Evolutionary conservation across 2,113 vertebrate species (phyloP).

Genomic region (Bos javanicus): DNA sequence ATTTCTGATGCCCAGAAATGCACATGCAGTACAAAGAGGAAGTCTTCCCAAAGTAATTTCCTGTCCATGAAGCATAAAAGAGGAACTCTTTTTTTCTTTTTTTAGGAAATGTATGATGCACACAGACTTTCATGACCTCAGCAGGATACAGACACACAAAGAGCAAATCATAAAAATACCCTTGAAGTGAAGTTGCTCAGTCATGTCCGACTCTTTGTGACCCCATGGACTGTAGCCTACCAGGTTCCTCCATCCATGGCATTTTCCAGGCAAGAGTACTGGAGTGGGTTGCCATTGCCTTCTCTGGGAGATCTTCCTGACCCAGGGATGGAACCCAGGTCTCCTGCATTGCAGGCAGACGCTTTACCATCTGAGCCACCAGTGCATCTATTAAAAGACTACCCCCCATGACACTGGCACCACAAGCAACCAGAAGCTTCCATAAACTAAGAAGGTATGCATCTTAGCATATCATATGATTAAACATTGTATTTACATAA

Average conservation of each 20-base stretch:
- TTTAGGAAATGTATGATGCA: background rate
- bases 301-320: too few species aligned
- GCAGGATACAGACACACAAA: background rate
- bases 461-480: background rate
- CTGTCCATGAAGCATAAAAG: background rate
- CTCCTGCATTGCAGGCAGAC: too few species aligned
- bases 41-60: background rate
- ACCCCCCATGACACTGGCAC: background rate
- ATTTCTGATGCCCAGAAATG: background rate
- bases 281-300: too few species aligned
- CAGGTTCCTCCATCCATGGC: too few species aligned
- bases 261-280: too few species aligned
- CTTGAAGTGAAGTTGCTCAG: too few species aligned
- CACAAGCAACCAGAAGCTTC: background rate
- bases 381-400: background rate
- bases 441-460: background rate
- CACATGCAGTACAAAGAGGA: background rate
- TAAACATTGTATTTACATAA: constrained; percentile 41
- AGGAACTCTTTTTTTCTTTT: background rate
- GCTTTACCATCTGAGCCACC: too few species aligned
- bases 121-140: background rate
- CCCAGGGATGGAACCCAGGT: too few species aligned
- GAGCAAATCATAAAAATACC: background rate
- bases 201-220: too few species aligned
- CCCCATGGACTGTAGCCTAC: too few species aligned